phyloP scores from a whole-genome alignment of 2,797 vertebrate species.

The Gymnoscopelus microlampas region DNA sequence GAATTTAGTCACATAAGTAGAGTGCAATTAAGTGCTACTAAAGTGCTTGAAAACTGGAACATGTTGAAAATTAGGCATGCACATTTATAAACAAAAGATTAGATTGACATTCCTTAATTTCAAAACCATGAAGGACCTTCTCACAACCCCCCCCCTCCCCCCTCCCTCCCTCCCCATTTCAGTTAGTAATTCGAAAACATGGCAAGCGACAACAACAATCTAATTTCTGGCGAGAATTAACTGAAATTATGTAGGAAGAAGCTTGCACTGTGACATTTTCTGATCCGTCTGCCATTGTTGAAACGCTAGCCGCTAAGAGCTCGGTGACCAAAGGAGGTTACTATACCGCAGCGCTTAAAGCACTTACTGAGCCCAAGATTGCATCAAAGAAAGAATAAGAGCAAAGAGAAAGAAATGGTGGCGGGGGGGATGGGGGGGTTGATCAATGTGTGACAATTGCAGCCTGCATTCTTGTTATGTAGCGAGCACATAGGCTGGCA shows the following conservation, averaged over 20 bases:
- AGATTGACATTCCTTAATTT: too few relatives aligned
- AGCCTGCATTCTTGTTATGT: conserved; percentile 45
- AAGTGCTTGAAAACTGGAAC: too few relatives aligned
- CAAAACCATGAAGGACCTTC: too few relatives aligned
- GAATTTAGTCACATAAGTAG: neutral
- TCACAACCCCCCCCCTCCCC: too few relatives aligned
- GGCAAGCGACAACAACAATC: neutral
- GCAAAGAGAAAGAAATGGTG: conserved; percentile 40
- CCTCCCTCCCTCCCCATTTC: too few relatives aligned
- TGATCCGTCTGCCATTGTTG: conserved; percentile 56
- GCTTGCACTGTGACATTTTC: conserved; percentile 20
- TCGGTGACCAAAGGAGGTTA: conserved; percentile 38
- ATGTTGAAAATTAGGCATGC: too few relatives aligned
- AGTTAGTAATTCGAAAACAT: too few relatives aligned
- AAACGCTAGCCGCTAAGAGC: conserved; percentile 63
- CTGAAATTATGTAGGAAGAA: conserved; percentile 33
- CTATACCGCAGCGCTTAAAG: conserved; percentile 32
- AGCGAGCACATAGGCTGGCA: conserved; percentile 31
- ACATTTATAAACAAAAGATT: too few relatives aligned
- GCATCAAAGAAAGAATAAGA: conserved; percentile 31
- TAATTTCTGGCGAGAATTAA: neutral
- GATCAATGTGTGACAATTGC: conserved; percentile 63
- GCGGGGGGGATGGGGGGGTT: conserved; percentile 64
- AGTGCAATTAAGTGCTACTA: too few relatives aligned
- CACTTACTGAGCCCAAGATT: conserved; percentile 63